A percentile compares a stretch with the other conserved stretches of the same genome.
Conservation (phyloP, 2,888 invertebrate species). For the Rotaria macrura region DNA sequence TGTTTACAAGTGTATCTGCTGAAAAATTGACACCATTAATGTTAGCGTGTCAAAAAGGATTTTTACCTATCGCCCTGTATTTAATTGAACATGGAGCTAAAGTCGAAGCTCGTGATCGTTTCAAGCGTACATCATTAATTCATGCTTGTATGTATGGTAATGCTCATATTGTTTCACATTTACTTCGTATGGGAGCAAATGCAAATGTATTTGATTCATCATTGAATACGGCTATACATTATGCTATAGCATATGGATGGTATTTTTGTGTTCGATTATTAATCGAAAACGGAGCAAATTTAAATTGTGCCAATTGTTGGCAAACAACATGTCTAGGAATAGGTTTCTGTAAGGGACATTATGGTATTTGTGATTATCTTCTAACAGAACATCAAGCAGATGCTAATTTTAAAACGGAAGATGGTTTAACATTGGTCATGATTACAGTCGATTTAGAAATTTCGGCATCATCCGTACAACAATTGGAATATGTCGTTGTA, state of each 20-base stretch:
- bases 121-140: constrained; percentile 52
- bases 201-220: constrained; percentile 52
- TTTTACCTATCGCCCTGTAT: constrained; percentile 48
- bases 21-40: constrained; percentile 52
- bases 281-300: constrained; percentile 37
- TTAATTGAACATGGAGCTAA: constrained; percentile 50
- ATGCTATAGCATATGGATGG: constrained; percentile 56
- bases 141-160: constrained; percentile 55
- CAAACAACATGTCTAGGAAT: constrained; percentile 22
- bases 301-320: constrained; percentile 21
- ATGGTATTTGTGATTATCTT: constrained; percentile 30
- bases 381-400: constrained; percentile 16
- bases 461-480: not conserved
- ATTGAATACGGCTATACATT: constrained; percentile 53
- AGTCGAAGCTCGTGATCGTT: constrained; percentile 50
- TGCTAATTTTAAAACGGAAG: constrained; percentile 28
- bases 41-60: constrained; percentile 50
- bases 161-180: constrained; percentile 50
- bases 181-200: constrained; percentile 51
- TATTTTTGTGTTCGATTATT: constrained; percentile 51
- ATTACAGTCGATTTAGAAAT: constrained; percentile 15
- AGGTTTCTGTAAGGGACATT: constrained; percentile 30
- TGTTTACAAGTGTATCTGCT: constrained; percentile 35
- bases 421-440: constrained; percentile 31
- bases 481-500: constrained; percentile 29